Evolutionary conservation across 1,140 invertebrate species (phyloP), one percentile per base, ranked within the genome.

Genomic region (Brachionus rotundiformis): DNA sequence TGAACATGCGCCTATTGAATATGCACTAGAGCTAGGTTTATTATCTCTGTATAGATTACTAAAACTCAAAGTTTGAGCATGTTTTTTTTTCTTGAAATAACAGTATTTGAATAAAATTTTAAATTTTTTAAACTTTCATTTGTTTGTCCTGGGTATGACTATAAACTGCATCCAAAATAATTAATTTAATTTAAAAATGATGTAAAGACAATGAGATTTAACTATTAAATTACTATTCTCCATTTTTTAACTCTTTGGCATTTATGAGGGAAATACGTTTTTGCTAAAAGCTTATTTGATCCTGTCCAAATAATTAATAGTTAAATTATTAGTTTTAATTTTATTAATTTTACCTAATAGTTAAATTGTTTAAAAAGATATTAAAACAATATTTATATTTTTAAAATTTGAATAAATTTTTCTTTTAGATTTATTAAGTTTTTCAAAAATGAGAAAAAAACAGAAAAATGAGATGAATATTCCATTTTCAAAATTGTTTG

Each of bases 81-180:
- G 10, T 10, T 61, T 61, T 61, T 61, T 61, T 1, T 47, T 16
- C n/a, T n/a, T n/a, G n/a, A 1, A n/a, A n/a, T n/a, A 47, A 47
- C 1, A 47, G 11, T 47, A 47, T 47, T 61, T 61, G 16, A 61
- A 61, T 61, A 61, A 61, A 61, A 61, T 61, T 61, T 61, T 61
- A 7, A 13, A n/a, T n/a, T n/a, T n/a, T n/a, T n/a, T n/a, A 1
- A 6, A 29, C 0, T 61, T 61, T 61, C 6, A 61, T 61, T 61
- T 61, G 6, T 61, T 61, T 61, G 54, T 61, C 54, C 54, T 61
- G 54, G 13, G 54, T 23, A 61, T 8, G 54, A 61, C 54, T 25
- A 25, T 27, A 61, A 61, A 61, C 54, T 61, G 54, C 54, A 61
- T 29, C 16, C 13, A 1, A 61, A 23, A 61, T 29, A 25, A 27